phyloP scores from a whole-genome alignment of 2,888 invertebrate species.

The Drosophila kanekoi region DNA sequence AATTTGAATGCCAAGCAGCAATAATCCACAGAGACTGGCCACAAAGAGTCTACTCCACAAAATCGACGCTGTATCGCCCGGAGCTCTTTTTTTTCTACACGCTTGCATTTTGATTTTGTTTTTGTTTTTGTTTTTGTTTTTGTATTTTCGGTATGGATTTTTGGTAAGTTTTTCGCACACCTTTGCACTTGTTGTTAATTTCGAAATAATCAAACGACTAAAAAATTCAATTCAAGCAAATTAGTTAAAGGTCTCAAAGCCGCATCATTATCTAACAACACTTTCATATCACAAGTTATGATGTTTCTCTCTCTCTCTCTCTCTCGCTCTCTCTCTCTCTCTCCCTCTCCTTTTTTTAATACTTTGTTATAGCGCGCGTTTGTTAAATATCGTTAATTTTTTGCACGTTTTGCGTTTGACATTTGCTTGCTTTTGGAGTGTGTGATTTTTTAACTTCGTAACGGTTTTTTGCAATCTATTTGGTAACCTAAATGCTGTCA shows the following conservation, averaged over 20 bases:
- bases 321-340: not conserved
- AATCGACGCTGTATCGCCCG: slow-evolving; percentile 41
- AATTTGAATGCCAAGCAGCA: slow-evolving; percentile 81
- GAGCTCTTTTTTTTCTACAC: slow-evolving; percentile 69
- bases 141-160: slow-evolving; percentile 12
- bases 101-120: slow-evolving; percentile 62
- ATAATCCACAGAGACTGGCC: slow-evolving; percentile 77
- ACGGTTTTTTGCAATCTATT: slow-evolving; percentile 51
- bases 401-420: slow-evolving; percentile 55
- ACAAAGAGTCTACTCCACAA: slow-evolving; percentile 64
- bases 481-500: slow-evolving; percentile 60
- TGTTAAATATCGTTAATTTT: slow-evolving; percentile 50
- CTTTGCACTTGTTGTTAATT: slow-evolving; percentile 65
- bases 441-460: slow-evolving; percentile 31
- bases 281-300: slow-evolving; percentile 12
- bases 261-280: slow-evolving; percentile 30
- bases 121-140: slow-evolving; percentile 47
- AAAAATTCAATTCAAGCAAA: slow-evolving; percentile 32
- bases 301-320: too few relatives aligned
- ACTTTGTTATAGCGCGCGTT: slow-evolving; percentile 33
- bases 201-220: slow-evolving; percentile 40
- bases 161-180: slow-evolving; percentile 62
- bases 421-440: slow-evolving; percentile 49
- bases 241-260: slow-evolving; percentile 18
- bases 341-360: slow-evolving; percentile 18